Evolutionary conservation across 2,888 invertebrate species (phyloP), one percentile per base, ranked within the genome.

Genomic region (Cremastinae sp.): DNA sequence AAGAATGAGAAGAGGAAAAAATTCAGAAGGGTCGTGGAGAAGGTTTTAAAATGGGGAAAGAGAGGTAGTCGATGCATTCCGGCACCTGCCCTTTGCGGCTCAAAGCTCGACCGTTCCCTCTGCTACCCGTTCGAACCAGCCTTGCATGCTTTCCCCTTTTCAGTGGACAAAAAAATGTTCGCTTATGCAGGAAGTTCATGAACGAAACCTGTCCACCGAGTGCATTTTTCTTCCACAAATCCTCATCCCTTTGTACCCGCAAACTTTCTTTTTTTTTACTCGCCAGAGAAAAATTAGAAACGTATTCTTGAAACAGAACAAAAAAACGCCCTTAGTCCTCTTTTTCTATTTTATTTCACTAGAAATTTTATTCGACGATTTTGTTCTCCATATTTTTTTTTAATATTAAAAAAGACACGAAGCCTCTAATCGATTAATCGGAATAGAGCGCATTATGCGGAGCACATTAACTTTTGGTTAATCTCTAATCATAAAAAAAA

Each of bases 51-150:
- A 54, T 68, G 47, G 70, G 68, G 53, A 49, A 64, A 71, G 70
- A 45, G 73, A 61, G 38, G 41, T 81, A 83, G 85, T 85, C 85
- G 80, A 85, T 86, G 84, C 86, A 86, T 87, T 87, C 86, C 85
- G 84, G 82, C 86, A 86, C 86, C 86, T 87, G 86, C 85, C 85
- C 82, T 86, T 84, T 84, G 83, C 83, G 79, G 41, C 80, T 74
- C 80, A 78, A 80, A 79, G 72, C 81, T 69, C 62, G 61, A 54
- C 61, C 68, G 62, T 43, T 45, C 22, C 58, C 22, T 62, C 66
- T 51, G 64, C 72, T 74, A 72, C 78, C 66, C 75, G 77, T 71
- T 79, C 74, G 79, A 81, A 81, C 80, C 80, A 78, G 81, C 78
- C 78, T 70, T 54, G 34, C 68, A 68, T n/a, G 62, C 70, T 51